phyloP scores from a whole-genome alignment of 1,140 invertebrate genomes.

The Akabosia matsudoensis region DNA sequence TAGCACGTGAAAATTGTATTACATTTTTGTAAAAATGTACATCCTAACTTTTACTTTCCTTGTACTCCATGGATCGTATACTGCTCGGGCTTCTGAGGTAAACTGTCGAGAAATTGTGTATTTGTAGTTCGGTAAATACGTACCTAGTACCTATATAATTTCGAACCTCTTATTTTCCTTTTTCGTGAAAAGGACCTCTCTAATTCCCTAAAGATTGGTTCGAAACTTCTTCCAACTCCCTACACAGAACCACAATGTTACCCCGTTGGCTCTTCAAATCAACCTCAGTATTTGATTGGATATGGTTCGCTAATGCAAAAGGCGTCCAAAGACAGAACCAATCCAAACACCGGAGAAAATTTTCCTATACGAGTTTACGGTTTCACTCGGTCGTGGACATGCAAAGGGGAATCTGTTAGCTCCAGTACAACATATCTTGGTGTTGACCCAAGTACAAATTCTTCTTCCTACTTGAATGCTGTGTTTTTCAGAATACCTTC shows the following conservation, averaged over 20 bases:
- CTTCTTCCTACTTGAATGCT: slow-evolving; percentile 14
- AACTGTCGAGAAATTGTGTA: too few relatives aligned
- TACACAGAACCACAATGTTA: neutral
- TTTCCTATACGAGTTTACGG: slow-evolving; percentile 28
- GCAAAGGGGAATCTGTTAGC: slow-evolving; percentile 6
- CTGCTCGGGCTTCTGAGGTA: too few relatives aligned
- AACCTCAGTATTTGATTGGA: slow-evolving; percentile 30
- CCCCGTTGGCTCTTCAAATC: neutral
- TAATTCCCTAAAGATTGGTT: too few relatives aligned
- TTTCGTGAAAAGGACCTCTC: too few relatives aligned
- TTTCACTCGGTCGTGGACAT: slow-evolving; percentile 30
- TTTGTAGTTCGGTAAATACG: too few relatives aligned
- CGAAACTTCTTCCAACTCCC: neutral
- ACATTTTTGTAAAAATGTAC: too few relatives aligned
- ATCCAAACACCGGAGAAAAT: slow-evolving; percentile 28
- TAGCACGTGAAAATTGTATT: too few relatives aligned
- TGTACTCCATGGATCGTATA: too few relatives aligned
- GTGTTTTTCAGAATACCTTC: slow-evolving; percentile 27
- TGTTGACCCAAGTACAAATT: neutral
- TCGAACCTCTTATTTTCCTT: too few relatives aligned
- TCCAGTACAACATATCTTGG: slow-evolving; percentile 34
- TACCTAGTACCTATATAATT: too few relatives aligned
- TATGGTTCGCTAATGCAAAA: slow-evolving; percentile 37
- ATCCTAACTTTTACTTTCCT: too few relatives aligned
- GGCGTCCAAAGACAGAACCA: slow-evolving; percentile 29